Evolutionary conservation across 2,888 invertebrate species (phyloP), one percentile per base, ranked within the genome.

Genomic region (Drosophila affinis): DNA sequence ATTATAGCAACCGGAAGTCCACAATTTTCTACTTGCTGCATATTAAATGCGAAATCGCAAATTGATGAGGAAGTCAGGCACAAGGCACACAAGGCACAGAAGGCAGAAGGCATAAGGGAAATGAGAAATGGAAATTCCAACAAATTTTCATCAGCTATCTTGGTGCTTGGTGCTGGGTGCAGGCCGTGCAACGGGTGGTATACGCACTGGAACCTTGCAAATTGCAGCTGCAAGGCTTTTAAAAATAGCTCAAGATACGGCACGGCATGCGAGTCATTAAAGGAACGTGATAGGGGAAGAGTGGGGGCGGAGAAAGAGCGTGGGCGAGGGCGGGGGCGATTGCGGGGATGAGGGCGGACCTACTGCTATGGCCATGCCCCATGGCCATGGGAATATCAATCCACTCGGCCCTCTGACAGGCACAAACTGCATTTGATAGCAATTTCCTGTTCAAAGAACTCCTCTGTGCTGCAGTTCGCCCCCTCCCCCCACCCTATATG

Each of bases 11-110:
- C 75, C 89, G 89, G 85, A 85, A 89, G 85, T 80, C 46, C 61
- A 82, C 88, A 89, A 89, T 85, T 87, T 85, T 89, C 89, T 85
- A 85, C 77, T 89, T 85, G 80, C 61, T 77, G 77, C 81, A 88
- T 70, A 86, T 78, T 76, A 81, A 88, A 81, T 87, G 63, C 72
- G 65, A 57, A 70, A 57, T 34, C 52, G 69, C 62, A 58, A 47
- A 44, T 39, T n/a, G 39, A n/a, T 6, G 14, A 39, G 39, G n/a
- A 39, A n/a, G 39, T 14, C 39, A n/a, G 7, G 34, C 53, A 44
- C 29, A 64, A 29, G 27, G 47, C 29, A 29, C n/a, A n/a, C n/a
- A n/a, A n/a, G n/a, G n/a, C n/a, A n/a, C n/a, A n/a, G 2, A 27
- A 27, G 27, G 27, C 27, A 9, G 2, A 29, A 29, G 29, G 9